phyloP scores from a whole-genome alignment of 2,113 vertebrate species.

The Notothenia coriiceps region DNA sequence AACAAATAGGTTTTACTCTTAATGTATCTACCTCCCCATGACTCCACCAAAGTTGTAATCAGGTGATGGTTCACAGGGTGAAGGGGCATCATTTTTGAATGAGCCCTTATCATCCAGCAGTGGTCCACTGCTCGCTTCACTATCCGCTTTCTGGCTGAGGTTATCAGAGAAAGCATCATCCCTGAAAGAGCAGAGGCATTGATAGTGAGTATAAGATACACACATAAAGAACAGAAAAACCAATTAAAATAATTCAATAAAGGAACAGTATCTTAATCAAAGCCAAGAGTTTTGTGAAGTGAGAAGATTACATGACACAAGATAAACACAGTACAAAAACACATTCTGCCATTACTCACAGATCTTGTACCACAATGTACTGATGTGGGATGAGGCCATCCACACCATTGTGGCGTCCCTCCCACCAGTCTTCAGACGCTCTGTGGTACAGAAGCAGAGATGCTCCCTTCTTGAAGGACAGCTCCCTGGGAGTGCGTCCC shows the following conservation, averaged over 20 bases:
- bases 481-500: slow-evolving; percentile 92
- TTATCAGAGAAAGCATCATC: slow-evolving; percentile 98
- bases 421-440: slow-evolving; percentile 99
- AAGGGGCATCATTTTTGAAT: slow-evolving; percentile 94
- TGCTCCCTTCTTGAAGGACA: slow-evolving; percentile 98
- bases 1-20: neutral
- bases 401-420: slow-evolving; percentile 96
- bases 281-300: neutral
- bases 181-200: slow-evolving; percentile 79
- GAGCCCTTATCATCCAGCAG: slow-evolving; percentile 95
- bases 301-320: neutral
- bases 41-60: slow-evolving; percentile 94
- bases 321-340: neutral
- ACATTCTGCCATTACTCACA: slow-evolving; percentile 85
- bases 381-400: slow-evolving; percentile 98
- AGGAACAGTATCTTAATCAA: neutral
- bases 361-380: slow-evolving; percentile 98
- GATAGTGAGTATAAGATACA: neutral
- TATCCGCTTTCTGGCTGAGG: slow-evolving; percentile 98
- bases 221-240: neutral
- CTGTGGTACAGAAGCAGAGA: slow-evolving; percentile 95
- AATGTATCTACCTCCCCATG: slow-evolving; percentile 89
- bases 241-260: neutral
- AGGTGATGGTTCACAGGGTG: slow-evolving; percentile 91
- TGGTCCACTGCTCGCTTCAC: slow-evolving; percentile 97